A percentile compares a stretch with the other conserved stretches of the same genome.
Evolutionary conservation across 2,888 invertebrate genomes (phyloP).

Genomic region (Troides helena): DNA sequence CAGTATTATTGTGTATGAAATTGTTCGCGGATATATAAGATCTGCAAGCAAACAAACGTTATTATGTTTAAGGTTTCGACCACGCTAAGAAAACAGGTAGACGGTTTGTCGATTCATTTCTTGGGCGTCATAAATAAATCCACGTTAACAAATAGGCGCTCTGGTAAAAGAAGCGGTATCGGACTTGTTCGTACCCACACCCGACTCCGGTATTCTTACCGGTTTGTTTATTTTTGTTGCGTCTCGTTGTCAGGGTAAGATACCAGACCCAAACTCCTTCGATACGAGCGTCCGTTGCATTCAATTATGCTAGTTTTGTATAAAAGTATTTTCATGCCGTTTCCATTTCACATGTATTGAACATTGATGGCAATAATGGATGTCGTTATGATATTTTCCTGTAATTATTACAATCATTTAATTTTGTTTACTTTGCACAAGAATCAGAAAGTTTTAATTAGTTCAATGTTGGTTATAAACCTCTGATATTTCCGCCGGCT

Average conservation of each 20-base stretch:
- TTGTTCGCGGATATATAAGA: background rate
- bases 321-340: background rate
- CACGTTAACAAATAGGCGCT: constrained; percentile 18
- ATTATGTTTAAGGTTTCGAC: background rate
- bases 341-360: background rate
- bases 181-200: constrained; percentile 8
- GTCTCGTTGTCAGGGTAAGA: constrained; percentile 7
- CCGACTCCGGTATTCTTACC: constrained; percentile 18
- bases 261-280: constrained; percentile 6
- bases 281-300: background rate
- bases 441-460: no score
- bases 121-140: constrained; percentile 21
- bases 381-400: no score
- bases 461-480: no score
- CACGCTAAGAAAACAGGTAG: constrained; percentile 19
- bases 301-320: constrained; percentile 12
- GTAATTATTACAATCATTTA: no score
- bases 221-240: constrained; percentile 22
- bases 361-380: background rate
- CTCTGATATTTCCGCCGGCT: background rate
- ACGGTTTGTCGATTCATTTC: constrained; percentile 15
- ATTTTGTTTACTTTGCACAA: no score
- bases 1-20: no score
- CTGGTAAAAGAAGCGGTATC: constrained; percentile 13
- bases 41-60: constrained; percentile 3